Base-by-base conservation (phyloP, 2,113 vertebrate species). In the Neogale vison region DNA sequence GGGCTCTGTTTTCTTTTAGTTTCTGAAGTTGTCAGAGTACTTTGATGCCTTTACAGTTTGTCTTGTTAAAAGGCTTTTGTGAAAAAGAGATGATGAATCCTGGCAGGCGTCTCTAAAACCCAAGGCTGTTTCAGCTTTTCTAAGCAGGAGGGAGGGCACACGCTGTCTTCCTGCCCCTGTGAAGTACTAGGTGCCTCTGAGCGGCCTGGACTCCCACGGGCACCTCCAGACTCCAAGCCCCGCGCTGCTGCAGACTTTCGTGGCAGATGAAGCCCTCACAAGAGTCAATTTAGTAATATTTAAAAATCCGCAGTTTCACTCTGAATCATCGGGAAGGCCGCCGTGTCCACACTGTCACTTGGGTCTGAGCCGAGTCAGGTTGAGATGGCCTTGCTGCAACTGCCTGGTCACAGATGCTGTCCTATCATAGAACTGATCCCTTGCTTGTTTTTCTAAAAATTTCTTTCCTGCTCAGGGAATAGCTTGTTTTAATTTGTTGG, bases 351-450 rank as follows among this genome's bases (percentile, higher is more conserved):
- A 4, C 50, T 52, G 36, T 10, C 6, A 2, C 72, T 6, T 0
- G 15, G 81, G 9, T 69, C 47, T 3, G 31, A 23, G 57, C n/a
- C 7, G 61, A 9, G 6, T 26, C 82, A n/a, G 3, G 17, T 26
- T 24, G 7, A 0, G 14, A 0, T 7, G 18, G 20, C 4, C 29
- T 36, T 4, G 12, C 79, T 12, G 11, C 2, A 0, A 17, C 34
- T 2, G 26, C 14, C 0, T 3, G 26, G 50, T 12, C 0, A 1
- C 13, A 0, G 3, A 17, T 0, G 11, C 29, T 2, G 6, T 55
- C 24, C 31, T 57, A 15, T 34, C 0, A 0, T 31, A 23, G 29
- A 47, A 2, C 24, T 2, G 90, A 10, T 14, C 74, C 57, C 61
- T 42, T 34, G 13, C 36, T 83, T 13, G 0, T 10, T 10, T 52